Evolutionary conservation across 2,888 invertebrate species (phyloP).

Genomic region (Cataglyphis rosenhaueri): DNA sequence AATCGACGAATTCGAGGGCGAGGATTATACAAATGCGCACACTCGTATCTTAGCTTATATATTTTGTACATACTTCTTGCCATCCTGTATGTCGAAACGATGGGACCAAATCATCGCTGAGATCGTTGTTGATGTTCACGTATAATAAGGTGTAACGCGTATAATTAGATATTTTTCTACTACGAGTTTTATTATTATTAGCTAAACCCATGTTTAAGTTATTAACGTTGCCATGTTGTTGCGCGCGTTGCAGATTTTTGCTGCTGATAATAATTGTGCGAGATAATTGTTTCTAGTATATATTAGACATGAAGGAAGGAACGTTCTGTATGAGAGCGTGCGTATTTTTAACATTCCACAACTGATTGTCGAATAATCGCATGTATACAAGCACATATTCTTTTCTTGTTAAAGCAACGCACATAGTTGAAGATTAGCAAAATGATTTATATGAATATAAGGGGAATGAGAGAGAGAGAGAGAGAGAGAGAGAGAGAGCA

Average conservation of each 20-base stretch:
- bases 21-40: neutral
- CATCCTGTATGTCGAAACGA: constrained; percentile 1
- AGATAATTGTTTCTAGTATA: constrained; percentile 14
- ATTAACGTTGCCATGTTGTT: constrained; percentile 40
- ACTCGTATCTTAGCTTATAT: neutral
- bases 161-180: constrained; percentile 45
- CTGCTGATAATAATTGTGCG: neutral
- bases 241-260: neutral
- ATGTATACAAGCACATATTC: neutral
- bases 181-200: constrained; percentile 35
- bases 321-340: neutral
- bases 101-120: constrained; percentile 23
- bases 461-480: neutral
- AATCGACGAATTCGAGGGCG: neutral
- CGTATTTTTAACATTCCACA: constrained; percentile 41
- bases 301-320: neutral
- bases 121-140: neutral
- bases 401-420: constrained; percentile 1
- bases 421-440: neutral
- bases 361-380: constrained; percentile 15
- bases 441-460: constrained; percentile 14
- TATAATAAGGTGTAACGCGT: neutral
- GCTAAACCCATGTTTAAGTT: constrained; percentile 18
- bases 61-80: constrained; percentile 14
- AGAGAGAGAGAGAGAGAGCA: neutral